A percentile compares a stretch with the other conserved stretches of the same genome.
These are phyloP conservation scores for Miniopterus natalensis DNA, from an alignment of 2,113 vertebrate species.

Conservation along the genomic window DNA sequence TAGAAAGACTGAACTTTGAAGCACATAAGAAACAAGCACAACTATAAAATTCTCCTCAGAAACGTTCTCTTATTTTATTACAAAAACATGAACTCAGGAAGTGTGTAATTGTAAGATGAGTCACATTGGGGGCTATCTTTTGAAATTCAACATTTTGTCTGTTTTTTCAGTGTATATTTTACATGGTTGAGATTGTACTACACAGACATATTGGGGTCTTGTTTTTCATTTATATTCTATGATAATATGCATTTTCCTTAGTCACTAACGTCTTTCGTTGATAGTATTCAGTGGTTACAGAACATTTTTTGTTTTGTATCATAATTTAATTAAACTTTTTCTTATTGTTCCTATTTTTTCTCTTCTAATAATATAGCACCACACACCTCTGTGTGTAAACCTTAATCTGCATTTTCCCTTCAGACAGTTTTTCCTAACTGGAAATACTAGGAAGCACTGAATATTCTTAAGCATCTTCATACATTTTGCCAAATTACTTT, in stretches of 20 bases:
- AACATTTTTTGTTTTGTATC: background rate
- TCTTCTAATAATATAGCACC: constrained; percentile 2
- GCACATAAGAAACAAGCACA: too few relatives aligned
- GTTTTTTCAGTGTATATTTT: background rate
- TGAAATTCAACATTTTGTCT: background rate
- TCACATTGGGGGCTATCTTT: background rate
- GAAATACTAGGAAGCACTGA: constrained; percentile 14
- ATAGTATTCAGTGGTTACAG: background rate
- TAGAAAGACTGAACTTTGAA: background rate
- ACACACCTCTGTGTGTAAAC: background rate
- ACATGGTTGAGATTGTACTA: background rate
- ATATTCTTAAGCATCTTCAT: constrained; percentile 18
- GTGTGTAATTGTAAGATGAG: background rate
- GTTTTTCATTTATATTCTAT: constrained; percentile 25
- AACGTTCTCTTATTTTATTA: background rate
- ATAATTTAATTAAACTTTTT: background rate
- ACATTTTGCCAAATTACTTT: background rate
- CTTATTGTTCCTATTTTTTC: background rate
- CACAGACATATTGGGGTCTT: background rate
- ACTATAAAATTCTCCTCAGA: background rate
- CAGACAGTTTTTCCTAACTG: background rate
- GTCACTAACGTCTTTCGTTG: background rate
- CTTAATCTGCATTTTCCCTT: background rate
- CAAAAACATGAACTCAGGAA: background rate
- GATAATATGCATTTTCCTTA: background rate